A percentile compares a stretch with the other conserved stretches of the same genome.
Evolutionary conservation across 2,888 invertebrate genomes (phyloP).

Genomic region (Branchipolynoe longqiensis): DNA sequence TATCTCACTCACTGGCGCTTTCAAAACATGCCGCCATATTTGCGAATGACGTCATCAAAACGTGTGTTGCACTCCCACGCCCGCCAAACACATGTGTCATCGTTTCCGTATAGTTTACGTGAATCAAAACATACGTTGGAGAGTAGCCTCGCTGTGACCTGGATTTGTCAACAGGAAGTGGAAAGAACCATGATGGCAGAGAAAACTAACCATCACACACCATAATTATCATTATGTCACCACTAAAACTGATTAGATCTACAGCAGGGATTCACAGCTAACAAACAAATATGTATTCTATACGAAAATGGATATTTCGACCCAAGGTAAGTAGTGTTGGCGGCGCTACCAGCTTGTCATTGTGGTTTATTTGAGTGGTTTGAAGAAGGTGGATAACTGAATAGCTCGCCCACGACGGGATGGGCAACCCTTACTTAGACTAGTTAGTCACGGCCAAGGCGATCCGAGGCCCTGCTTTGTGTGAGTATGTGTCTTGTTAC

Average conservation of each 20-base stretch:
- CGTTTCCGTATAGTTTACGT: not conserved
- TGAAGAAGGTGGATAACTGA: too few species aligned
- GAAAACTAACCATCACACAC: too few species aligned
- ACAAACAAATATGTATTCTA: slow-evolving; percentile 65
- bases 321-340: slow-evolving; percentile 63
- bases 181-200: not conserved
- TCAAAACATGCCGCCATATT: slow-evolving; percentile 36
- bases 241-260: not conserved
- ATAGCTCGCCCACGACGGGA: too few species aligned
- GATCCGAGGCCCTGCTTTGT: too few species aligned
- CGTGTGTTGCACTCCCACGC: not conserved
- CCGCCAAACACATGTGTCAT: not conserved
- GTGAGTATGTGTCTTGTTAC: too few species aligned
- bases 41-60: slow-evolving; percentile 32
- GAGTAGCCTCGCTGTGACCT: slow-evolving; percentile 1
- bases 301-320: slow-evolving; percentile 68
- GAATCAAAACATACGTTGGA: not conserved
- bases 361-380: not conserved
- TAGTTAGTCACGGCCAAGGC: too few species aligned
- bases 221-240: slow-evolving; percentile 15
- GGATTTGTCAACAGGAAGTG: slow-evolving; percentile 43
- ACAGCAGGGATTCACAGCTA: not conserved
- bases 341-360: not conserved
- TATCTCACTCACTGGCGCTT: not conserved
- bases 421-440: too few species aligned